phyloP scores from a whole-genome alignment of 2,888 invertebrate genomes.

The Globia sparganii region DNA sequence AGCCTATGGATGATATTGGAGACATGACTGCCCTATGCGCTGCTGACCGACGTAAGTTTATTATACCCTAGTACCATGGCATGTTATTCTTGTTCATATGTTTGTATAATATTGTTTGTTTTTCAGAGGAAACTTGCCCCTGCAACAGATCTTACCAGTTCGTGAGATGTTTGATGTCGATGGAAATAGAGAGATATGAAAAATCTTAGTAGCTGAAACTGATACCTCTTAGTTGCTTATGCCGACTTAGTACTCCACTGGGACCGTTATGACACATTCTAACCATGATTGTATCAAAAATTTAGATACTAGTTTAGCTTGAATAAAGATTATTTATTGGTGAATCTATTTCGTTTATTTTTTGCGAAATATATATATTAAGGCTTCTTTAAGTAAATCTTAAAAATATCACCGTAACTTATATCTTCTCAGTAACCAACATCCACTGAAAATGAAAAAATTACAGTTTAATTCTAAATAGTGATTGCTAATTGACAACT shows the following conservation, averaged over 20 bases:
- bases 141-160: constrained; percentile 89
- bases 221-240: constrained; percentile 13
- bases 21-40: constrained; percentile 79
- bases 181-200: constrained; percentile 78
- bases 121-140: constrained; percentile 85
- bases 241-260: constrained; percentile 30
- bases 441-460: not conserved
- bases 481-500: not conserved
- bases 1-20: constrained; percentile 72
- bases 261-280: not conserved
- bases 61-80: constrained; percentile 2
- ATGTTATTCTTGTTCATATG: not conserved
- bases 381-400: not conserved
- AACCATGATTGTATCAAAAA: not conserved
- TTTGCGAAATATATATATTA: not conserved
- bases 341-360: not conserved
- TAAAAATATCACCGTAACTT: not conserved
- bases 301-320: constrained; percentile 8
- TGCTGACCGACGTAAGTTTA: constrained; percentile 78
- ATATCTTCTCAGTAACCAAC: not conserved
- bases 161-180: constrained; percentile 88
- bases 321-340: constrained; percentile 28
- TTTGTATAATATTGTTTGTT: not conserved
- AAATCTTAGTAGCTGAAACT: constrained; percentile 28
- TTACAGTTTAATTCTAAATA: not conserved